Evolutionary conservation across 2,888 invertebrate species (phyloP), one percentile per base, ranked within the genome.

Genomic region (Cerceris ruficornis): DNA sequence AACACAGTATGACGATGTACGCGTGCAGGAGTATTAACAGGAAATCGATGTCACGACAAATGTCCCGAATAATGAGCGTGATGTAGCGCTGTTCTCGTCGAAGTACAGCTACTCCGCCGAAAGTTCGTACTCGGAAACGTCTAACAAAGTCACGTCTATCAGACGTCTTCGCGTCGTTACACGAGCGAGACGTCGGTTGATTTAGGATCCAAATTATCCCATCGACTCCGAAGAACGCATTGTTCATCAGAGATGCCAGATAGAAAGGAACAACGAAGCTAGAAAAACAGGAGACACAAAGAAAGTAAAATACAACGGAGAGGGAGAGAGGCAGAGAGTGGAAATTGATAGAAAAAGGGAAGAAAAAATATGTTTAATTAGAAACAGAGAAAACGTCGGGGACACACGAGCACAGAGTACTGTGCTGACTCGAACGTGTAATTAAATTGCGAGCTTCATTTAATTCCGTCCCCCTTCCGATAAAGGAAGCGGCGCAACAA

Each of bases 41-140:
- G 42, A 66, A 66, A 59, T 59, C 71, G 59, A 71, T 60, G 66
- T 52, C 71, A 49, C 65, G 58, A 58, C 65, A 59, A 59, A 59
- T 66, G 59, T 28, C 17, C 71, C 11, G 66, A 54, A 58, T 43
- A 71, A 71, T 54, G 66, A 52, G 46, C 17, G 66, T 66, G 57
- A 50, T 15, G 28, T 39, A 39, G 59, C 17, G 43, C 46, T 46
- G 52, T 14, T 41, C 28, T 9, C 13, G 43, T 13, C 7, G 42
- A 4, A n/a, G 6, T 41, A 42, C 59, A 52, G 7, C 2, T n/a
- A 54, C 52, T 15, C 28, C 39, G 11, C 52, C 7, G 11, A 13
- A 58, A 49, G 46, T 55, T 64, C 7, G 28, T 5, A 60, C 13
- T 17, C 41, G 39, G 55, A 50, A 50, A 50, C 57, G 39, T 58